These are phyloP conservation scores for Scrobipalpa costella DNA, from an alignment of 2,888 invertebrate species.

Conservation along the genomic window DNA sequence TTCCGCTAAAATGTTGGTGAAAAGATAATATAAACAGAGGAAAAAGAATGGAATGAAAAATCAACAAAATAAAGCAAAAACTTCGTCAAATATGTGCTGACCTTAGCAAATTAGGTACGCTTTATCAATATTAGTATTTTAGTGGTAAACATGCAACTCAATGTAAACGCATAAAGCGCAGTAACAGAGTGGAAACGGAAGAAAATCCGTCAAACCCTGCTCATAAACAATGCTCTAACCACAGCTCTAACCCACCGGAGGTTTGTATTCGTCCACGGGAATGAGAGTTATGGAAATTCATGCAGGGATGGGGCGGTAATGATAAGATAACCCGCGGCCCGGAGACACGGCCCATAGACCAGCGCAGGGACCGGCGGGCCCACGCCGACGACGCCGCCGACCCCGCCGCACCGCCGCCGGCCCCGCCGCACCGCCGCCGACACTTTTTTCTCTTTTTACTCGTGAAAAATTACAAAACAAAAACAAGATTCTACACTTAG, in stretches of 20 bases:
- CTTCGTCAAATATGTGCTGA: too few species aligned
- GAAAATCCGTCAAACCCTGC: constrained; percentile 76
- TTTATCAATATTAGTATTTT: too few species aligned
- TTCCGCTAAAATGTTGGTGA: too few species aligned
- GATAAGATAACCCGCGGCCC: constrained; percentile 71
- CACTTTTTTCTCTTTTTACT: constrained; percentile 39
- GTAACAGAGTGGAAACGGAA: constrained; percentile 64
- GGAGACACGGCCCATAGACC: constrained; percentile 61
- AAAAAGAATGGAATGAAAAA: too few species aligned
- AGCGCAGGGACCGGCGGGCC: constrained; percentile 27
- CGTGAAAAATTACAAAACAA: constrained; percentile 56
- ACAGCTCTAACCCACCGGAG: constrained; percentile 54
- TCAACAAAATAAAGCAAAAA: too few species aligned
- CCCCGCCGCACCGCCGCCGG: constrained; percentile 15
- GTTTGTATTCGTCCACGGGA: constrained; percentile 55
- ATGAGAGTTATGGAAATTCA: constrained; percentile 78
- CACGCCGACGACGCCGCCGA: constrained; percentile 12
- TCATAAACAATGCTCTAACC: constrained; percentile 68
- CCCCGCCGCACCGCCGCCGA: constrained; percentile 26
- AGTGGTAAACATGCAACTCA: neutral
- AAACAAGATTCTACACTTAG: constrained; percentile 60
- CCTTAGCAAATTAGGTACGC: too few species aligned
- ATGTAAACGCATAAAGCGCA: constrained; percentile 23
- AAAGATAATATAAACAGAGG: too few species aligned
- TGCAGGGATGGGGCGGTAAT: constrained; percentile 62